Percentiles rank a stretch among this genome's conserved stretches.
These are phyloP conservation scores for Drosophila rellima DNA, from an alignment of 2,888 invertebrate species.

Conservation along the genomic window DNA sequence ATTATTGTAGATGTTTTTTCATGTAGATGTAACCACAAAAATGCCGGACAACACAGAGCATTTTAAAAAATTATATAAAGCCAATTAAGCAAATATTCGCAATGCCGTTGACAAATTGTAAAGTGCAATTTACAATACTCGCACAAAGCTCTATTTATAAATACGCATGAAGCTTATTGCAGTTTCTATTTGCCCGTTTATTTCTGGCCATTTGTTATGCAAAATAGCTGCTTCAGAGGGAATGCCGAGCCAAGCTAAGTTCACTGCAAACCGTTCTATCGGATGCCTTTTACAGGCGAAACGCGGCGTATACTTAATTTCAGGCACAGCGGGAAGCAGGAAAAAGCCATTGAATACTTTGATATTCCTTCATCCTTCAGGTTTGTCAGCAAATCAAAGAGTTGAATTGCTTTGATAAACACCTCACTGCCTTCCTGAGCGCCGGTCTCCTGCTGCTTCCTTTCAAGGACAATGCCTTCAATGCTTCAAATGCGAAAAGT, in stretches of 20 bases:
- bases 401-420: slow-evolving; percentile 61
- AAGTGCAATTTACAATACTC: slow-evolving; percentile 29
- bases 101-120: slow-evolving; percentile 42
- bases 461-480: slow-evolving; percentile 35
- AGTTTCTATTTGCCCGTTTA: slow-evolving; percentile 2
- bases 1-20: slow-evolving; percentile 28
- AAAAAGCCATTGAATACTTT: slow-evolving; percentile 7
- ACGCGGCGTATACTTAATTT: slow-evolving; percentile 43
- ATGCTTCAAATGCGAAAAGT: slow-evolving; percentile 31
- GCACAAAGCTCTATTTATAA: not conserved
- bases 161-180: slow-evolving; percentile 8
- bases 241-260: not conserved
- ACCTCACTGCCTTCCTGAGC: slow-evolving; percentile 27
- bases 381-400: slow-evolving; percentile 50
- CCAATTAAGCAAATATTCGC: slow-evolving; percentile 61
- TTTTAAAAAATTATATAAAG: slow-evolving; percentile 39
- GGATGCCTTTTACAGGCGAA: slow-evolving; percentile 1
- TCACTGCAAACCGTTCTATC: not conserved
- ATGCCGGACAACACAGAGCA: slow-evolving; percentile 32
- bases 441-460: slow-evolving; percentile 16
- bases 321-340: slow-evolving; percentile 20
- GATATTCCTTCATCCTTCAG: slow-evolving; percentile 5
- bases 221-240: slow-evolving; percentile 20
- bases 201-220: slow-evolving; percentile 24
- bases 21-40: slow-evolving; percentile 52